phyloP scores from a whole-genome alignment of 2,888 invertebrate species.

The Orthonevra nobilis region DNA sequence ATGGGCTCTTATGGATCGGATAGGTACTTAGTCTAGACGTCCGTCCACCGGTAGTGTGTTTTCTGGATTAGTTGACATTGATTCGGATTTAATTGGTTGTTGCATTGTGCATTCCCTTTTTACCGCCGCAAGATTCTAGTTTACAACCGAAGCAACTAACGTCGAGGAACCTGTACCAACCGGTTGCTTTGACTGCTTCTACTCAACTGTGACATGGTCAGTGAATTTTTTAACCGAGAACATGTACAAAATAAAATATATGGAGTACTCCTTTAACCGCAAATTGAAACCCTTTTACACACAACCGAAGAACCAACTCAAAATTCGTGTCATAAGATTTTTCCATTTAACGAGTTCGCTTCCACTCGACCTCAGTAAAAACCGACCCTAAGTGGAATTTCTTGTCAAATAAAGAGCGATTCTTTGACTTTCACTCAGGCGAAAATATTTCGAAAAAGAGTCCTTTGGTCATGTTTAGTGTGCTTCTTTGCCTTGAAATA shows the following conservation, averaged over 20 bases:
- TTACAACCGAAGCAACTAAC: slow-evolving; percentile 15
- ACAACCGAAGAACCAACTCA: too few species aligned
- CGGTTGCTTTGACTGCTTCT: slow-evolving; percentile 21
- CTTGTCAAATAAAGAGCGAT: slow-evolving; percentile 9
- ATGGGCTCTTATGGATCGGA: slow-evolving; percentile 46
- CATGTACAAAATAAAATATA: background rate
- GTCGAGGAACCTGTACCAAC: slow-evolving; percentile 10
- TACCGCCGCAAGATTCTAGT: slow-evolving; percentile 7
- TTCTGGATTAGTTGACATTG: slow-evolving; percentile 54
- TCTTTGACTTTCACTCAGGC: slow-evolving; percentile 37
- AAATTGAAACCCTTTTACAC: too few species aligned
- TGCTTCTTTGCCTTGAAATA: too few species aligned
- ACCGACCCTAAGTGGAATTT: slow-evolving; percentile 34
- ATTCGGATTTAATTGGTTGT: slow-evolving; percentile 61
- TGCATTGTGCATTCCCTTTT: slow-evolving; percentile 19
- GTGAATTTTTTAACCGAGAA: too few species aligned
- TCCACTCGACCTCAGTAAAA: too few species aligned
- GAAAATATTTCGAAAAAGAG: slow-evolving; percentile 49
- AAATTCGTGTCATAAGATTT: too few species aligned
- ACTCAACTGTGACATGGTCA: too few species aligned
- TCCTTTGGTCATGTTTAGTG: slow-evolving; percentile 23
- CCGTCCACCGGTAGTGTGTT: slow-evolving; percentile 5
- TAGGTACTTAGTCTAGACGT: slow-evolving; percentile 42
- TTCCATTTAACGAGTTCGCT: too few species aligned
- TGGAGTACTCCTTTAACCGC: too few species aligned